Base-by-base conservation (phyloP, 2,888 invertebrate genomes). In the Falcaria lacertinaria region DNA sequence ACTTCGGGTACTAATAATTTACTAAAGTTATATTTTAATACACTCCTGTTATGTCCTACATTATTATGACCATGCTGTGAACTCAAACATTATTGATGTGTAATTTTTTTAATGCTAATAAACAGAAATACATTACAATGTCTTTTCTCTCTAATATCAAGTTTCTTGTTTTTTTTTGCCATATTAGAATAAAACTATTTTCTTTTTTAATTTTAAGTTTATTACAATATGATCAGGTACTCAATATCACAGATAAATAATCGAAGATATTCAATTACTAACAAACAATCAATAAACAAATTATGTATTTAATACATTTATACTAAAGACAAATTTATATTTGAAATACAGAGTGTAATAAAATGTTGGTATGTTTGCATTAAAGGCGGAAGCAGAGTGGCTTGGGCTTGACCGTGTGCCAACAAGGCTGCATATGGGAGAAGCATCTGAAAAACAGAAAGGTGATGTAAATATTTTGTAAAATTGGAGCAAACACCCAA, bases 391-490 rank as follows among this genome's bases (percentile, higher is more conserved):
- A 84, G 90, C 90, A 60, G 91, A 91, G 74, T 91, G 91, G 90
- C 85, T 89, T 68, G 92, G 92, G 65, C 90, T 92, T 75, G 92
- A 92, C 82, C 91, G 92, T 78, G 91, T 92, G 73, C 92, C 92
- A 69, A 92, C 91, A 70, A 88, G 92, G 76, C 88, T 92, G 78
- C 90, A 89, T 68, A 84, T 85, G 80, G 89, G 82, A 70, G 87
- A 89, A 69, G 71, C 85, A 84, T 82, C 89, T 88, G 89, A 83
- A 89, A 90, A 88, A 75, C 85, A 89, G 78, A 90, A 88, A 86
- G 89, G 89, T 89, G 73, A 86, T 64, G 59, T 86, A 71, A 83
- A 65, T 73, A 76, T 66, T 59, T 53, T 50, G 57, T 68, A 65
- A 60, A 65, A 60, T 57, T 53, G 61, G 56, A 61, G 42, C 72